phyloP scores from a whole-genome alignment of 2,797 vertebrate species.

The Anableps anableps region DNA sequence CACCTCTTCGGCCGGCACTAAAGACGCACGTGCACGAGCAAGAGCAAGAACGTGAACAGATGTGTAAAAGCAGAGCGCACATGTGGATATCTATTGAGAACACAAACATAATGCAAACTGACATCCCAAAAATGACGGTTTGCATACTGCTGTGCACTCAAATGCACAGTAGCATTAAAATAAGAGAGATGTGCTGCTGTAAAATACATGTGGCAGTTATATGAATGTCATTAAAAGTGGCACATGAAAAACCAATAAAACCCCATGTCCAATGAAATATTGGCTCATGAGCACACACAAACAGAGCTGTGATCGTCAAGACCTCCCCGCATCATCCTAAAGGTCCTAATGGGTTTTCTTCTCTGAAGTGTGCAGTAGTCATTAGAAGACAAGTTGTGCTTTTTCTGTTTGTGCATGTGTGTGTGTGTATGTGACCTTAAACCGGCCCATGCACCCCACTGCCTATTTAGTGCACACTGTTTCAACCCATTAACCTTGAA shows the following conservation, averaged over 20 bases:
- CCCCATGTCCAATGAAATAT: conserved; percentile 60
- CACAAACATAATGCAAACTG: neutral
- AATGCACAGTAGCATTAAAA: conserved; percentile 25
- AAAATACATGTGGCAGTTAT: conserved; percentile 45
- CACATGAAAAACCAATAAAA: conserved; percentile 61
- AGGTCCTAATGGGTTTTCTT: conserved; percentile 79
- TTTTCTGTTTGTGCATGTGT: conserved; percentile 36
- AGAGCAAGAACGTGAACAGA: conserved; percentile 39
- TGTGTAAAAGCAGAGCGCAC: conserved; percentile 39
- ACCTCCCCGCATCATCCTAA: conserved; percentile 79
- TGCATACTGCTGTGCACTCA: neutral
- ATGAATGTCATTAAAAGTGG: conserved; percentile 61
- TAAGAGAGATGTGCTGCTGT: conserved; percentile 38
- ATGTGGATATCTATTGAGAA: conserved; percentile 41
- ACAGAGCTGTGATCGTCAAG: conserved; percentile 52
- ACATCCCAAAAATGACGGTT: conserved; percentile 5
- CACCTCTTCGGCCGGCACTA: conserved; percentile 51
- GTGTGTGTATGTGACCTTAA: conserved; percentile 53
- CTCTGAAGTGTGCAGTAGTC: conserved; percentile 80
- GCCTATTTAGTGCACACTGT: conserved; percentile 81
- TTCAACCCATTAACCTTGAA: conserved; percentile 88
- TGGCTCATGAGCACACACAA: conserved; percentile 49
- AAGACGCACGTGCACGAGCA: conserved; percentile 14
- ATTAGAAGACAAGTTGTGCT: conserved; percentile 83
- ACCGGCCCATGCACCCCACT: conserved; percentile 73